Percentiles rank a stretch among this genome's conserved stretches.
Evolutionary conservation across 2,888 invertebrate genomes (phyloP).

Genomic region (Andrena camellia): DNA sequence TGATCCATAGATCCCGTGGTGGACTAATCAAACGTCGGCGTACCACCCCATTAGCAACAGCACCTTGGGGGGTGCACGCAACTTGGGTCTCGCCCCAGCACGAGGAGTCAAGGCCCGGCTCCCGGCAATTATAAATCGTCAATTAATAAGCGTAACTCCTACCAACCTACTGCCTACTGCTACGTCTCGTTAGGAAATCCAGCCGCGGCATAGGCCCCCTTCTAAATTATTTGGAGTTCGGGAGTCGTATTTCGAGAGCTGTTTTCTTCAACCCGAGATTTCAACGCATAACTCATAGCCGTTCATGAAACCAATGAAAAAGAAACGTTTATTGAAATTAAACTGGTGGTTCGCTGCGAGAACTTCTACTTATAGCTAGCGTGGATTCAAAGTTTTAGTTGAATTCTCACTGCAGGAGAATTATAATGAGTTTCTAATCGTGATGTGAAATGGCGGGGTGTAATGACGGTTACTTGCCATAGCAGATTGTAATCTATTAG

Average conservation of each 20-base stretch:
- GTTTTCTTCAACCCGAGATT: slow-evolving; percentile 18
- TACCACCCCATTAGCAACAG: slow-evolving; percentile 77
- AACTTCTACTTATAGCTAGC: background rate
- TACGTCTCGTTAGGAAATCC: slow-evolving; percentile 57
- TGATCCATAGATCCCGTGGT: slow-evolving; percentile 73
- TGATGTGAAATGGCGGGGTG: too few relatives aligned
- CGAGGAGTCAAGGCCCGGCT: slow-evolving; percentile 55
- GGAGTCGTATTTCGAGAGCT: slow-evolving; percentile 30
- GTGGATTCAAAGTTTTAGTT: too few relatives aligned
- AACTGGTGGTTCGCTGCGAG: background rate
- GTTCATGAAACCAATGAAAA: background rate
- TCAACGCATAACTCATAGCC: background rate
- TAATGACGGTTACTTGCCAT: too few relatives aligned
- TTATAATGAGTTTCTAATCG: too few relatives aligned
- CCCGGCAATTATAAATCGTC: slow-evolving; percentile 79
- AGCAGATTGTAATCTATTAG: too few relatives aligned
- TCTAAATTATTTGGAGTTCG: slow-evolving; percentile 61
- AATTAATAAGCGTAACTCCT: slow-evolving; percentile 78
- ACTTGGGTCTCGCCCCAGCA: slow-evolving; percentile 58
- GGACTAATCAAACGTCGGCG: slow-evolving; percentile 67
- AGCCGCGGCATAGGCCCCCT: slow-evolving; percentile 37
- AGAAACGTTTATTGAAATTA: background rate
- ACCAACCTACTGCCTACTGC: slow-evolving; percentile 57
- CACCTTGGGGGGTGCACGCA: slow-evolving; percentile 69
- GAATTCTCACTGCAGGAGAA: background rate